Base-by-base conservation (phyloP, 1,140 invertebrate species). In the Papilio dardanus region DNA sequence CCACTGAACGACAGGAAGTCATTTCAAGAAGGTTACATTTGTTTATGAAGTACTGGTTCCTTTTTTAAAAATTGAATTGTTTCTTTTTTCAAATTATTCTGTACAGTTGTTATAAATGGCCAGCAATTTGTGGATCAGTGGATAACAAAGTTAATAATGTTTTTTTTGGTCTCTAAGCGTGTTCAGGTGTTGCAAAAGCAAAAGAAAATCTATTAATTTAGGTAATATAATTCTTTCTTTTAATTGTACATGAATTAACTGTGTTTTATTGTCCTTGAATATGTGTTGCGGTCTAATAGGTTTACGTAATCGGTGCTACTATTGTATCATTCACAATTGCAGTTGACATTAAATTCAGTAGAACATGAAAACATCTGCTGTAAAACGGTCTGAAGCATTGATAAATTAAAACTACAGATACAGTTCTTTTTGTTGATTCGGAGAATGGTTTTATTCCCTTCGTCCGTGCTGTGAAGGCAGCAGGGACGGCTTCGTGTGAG, bases 21-120 rank as follows among this genome's bases (percentile, higher is more conserved):
- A 28, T 62, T 62, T 30, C 14, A 28, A 14, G 54, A 62, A 62
- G 54, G 54, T 62, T 62, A 62, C 10, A 14, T 62, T 62, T 62
- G 54, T 54, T 54, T 54, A 54, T 21, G 10, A 24, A 54, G 50
- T 24, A 54, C 21, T 54, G 6, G 16, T 54, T 54, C 19, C 19
- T 30, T 30, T 62, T 28, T 62, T 46, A 16, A 28, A 28, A 62
- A 28, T n/a, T n/a, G n/a, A n/a, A n/a, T n/a, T 14, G n/a, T 58
- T 30, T 58, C 1, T 0, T 37, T 37, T 37, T 37, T 37, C 10
- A 14, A 12, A 12, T 37, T 37, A 12, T 37, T 37, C 35, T 37
- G 35, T 37, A 37, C 35, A 8, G n/a, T n/a, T n/a, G n/a, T n/a
- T n/a, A n/a, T n/a, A n/a, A n/a, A n/a, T n/a, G n/a, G 35, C 35